Evolutionary conservation across 1,140 invertebrate species (phyloP).

Genomic region (Ceratoteleas bidentatus): DNA sequence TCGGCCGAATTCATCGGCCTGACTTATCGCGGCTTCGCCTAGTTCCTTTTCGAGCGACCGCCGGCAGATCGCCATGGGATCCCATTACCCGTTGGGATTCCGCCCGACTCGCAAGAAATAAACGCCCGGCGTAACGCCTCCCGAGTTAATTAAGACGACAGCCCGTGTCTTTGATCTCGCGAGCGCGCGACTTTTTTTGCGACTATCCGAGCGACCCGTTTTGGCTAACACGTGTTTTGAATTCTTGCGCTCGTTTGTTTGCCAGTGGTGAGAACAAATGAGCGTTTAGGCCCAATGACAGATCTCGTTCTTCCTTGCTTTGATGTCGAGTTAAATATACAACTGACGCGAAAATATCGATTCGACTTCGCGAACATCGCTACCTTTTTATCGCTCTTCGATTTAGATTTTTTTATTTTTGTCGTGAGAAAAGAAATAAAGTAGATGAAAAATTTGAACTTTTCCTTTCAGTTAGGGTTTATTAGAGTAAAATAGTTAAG

Average conservation of each 20-base stretch:
- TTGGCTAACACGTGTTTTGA: constrained; percentile 55
- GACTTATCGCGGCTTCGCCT: constrained; percentile 59
- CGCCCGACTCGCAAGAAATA: constrained; percentile 53
- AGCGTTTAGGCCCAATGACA: constrained; percentile 20
- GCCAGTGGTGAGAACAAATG: constrained; percentile 46
- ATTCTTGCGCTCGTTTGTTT: constrained; percentile 41
- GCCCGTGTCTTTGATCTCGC: constrained; percentile 50
- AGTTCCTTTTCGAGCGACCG: constrained; percentile 50
- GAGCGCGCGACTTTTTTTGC: constrained; percentile 46
- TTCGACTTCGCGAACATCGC: background rate
- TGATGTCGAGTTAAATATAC: constrained; percentile 33
- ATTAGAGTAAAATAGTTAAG: too few relatives aligned
- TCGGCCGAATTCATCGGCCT: constrained; percentile 51
- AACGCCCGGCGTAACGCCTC: constrained; percentile 53
- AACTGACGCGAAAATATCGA: background rate
- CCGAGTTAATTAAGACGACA: constrained; percentile 55
- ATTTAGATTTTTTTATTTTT: background rate
- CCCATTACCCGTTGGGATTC: constrained; percentile 58
- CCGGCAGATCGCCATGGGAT: constrained; percentile 40
- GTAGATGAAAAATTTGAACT: too few relatives aligned
- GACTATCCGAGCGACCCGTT: constrained; percentile 15
- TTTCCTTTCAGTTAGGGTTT: too few relatives aligned
- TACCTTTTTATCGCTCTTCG: background rate
- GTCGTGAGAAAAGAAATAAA: too few relatives aligned
- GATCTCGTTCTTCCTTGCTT: constrained; percentile 12